Evolutionary conservation across 2,113 vertebrate species (phyloP).

Genomic region (Lepus americanus): DNA sequence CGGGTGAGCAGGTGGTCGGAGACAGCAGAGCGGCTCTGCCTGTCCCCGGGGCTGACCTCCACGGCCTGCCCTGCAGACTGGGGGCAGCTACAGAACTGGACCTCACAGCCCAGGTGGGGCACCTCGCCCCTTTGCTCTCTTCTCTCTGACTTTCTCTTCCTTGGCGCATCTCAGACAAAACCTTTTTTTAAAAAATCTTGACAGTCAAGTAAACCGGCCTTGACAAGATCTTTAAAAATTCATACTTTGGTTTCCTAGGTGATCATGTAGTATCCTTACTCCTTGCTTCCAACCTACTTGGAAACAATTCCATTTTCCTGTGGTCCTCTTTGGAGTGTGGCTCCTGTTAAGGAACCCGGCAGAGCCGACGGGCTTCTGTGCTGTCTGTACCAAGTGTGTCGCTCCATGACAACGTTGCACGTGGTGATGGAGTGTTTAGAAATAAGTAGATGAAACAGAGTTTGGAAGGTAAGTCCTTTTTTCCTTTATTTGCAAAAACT

Average conservation of each 20-base stretch:
- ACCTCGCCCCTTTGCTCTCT: not conserved
- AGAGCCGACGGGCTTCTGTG: not conserved
- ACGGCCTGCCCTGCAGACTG: fast-evolving
- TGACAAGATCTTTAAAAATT: constrained; percentile 58
- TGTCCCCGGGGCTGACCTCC: too few species aligned
- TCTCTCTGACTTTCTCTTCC: not conserved
- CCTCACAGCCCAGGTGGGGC: not conserved
- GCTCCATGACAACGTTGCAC: not conserved
- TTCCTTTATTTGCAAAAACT: constrained; percentile 51
- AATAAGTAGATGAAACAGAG: constrained; percentile 25
- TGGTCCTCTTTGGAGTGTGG: not conserved
- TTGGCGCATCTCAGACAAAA: not conserved
- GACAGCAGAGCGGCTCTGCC: not conserved
- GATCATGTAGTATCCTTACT: constrained; percentile 62
- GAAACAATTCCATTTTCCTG: constrained; percentile 51
- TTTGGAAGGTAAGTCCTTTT: constrained; percentile 17
- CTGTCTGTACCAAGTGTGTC: not conserved
- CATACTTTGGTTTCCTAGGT: constrained; percentile 70
- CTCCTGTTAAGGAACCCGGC: constrained; percentile 35
- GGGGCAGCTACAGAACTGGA: too few species aligned
- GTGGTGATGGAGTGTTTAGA: not conserved
- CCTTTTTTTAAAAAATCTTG: constrained; percentile 12
- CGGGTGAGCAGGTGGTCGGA: not conserved
- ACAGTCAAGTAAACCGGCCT: constrained; percentile 49
- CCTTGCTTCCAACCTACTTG: constrained; percentile 54